Evolutionary conservation across 2,888 invertebrate genomes (phyloP).

Genomic region (Dasypogon diadema): DNA sequence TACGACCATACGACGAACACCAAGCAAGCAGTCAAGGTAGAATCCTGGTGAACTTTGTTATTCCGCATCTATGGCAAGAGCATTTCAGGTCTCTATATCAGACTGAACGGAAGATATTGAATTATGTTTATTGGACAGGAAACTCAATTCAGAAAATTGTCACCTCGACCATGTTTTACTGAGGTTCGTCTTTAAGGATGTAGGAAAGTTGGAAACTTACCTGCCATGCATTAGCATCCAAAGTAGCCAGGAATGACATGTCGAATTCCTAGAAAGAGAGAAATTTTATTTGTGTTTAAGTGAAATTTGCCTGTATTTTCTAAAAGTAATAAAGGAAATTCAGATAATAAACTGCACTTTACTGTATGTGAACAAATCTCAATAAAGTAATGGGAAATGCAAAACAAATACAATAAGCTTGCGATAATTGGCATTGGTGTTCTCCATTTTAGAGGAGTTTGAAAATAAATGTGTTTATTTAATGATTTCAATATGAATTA

Average conservation of each 20-base stretch:
- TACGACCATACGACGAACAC: slow-evolving; percentile 14
- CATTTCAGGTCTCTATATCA: not conserved
- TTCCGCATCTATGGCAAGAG: slow-evolving; percentile 22
- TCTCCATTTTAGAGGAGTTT: too few species aligned
- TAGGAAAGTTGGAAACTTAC: slow-evolving; percentile 62
- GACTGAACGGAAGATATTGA: slow-evolving; percentile 56
- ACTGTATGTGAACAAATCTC: too few species aligned
- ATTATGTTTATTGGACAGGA: slow-evolving; percentile 59
- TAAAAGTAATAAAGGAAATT: too few species aligned
- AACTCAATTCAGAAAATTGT: slow-evolving; percentile 57
- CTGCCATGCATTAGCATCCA: slow-evolving; percentile 72
- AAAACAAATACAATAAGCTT: too few species aligned
- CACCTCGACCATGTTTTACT: not conserved
- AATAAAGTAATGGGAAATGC: too few species aligned
- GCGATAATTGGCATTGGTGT: too few species aligned
- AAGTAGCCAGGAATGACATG: slow-evolving; percentile 71
- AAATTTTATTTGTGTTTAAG: slow-evolving; percentile 1
- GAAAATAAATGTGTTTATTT: too few species aligned
- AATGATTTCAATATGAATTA: too few species aligned
- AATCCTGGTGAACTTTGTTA: slow-evolving; percentile 37
- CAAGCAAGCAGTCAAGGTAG: not conserved
- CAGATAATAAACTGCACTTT: too few species aligned
- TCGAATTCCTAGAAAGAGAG: slow-evolving; percentile 64
- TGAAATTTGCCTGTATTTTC: not conserved
- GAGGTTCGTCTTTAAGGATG: not conserved